These are phyloP conservation scores for Campodea augens DNA, from an alignment of 1,140 invertebrate species.

Conservation along the genomic window DNA sequence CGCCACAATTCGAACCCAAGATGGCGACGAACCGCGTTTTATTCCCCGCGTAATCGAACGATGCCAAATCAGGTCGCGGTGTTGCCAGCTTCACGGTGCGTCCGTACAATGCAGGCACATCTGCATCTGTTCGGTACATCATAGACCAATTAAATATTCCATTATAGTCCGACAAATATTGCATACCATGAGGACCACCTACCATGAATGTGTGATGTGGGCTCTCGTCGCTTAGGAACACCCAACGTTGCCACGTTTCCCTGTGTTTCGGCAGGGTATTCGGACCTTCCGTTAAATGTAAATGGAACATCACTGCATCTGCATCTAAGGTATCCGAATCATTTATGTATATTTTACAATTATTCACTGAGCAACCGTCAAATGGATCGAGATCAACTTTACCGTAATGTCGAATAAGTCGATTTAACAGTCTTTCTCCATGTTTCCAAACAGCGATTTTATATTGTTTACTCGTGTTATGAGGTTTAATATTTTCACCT, in stretches of 20 bases:
- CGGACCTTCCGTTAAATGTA: constrained; percentile 26
- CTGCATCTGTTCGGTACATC: constrained; percentile 45
- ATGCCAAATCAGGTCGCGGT: constrained; percentile 3
- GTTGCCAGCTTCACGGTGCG: constrained; percentile 24
- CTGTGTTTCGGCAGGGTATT: constrained; percentile 21
- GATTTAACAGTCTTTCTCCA: constrained; percentile 22
- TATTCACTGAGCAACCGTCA: constrained; percentile 30
- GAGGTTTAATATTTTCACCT: not conserved
- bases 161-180: constrained; percentile 30
- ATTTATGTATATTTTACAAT: constrained; percentile 31
- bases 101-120: constrained; percentile 46
- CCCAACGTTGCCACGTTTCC: constrained; percentile 31
- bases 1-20: constrained; percentile 20
- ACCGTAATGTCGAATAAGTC: constrained; percentile 21
- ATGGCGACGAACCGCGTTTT: constrained; percentile 16
- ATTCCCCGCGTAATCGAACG: not conserved
- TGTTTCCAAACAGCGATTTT: constrained; percentile 25
- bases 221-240: constrained; percentile 39
- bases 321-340: constrained; percentile 22
- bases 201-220: constrained; percentile 31
- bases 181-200: constrained; percentile 13
- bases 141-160: constrained; percentile 55
- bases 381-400: constrained; percentile 26
- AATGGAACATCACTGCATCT: constrained; percentile 35
- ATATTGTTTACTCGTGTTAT: constrained; percentile 13